phyloP scores from a whole-genome alignment of 2,113 vertebrate species.

The Epinephelus lanceolatus region DNA sequence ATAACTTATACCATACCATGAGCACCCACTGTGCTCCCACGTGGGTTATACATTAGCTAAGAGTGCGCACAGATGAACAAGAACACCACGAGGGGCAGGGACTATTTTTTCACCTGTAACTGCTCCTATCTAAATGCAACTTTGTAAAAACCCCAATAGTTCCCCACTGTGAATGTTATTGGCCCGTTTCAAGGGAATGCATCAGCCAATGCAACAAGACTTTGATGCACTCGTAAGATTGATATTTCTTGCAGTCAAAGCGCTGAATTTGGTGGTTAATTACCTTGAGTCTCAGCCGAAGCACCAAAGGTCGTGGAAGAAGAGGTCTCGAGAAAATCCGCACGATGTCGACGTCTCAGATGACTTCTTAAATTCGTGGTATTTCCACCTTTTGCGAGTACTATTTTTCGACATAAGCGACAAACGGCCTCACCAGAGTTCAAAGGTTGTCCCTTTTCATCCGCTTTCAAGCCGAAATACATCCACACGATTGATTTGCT shows the following conservation, averaged over 20 bases:
- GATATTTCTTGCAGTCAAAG: not conserved
- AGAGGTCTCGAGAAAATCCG: conserved; percentile 59
- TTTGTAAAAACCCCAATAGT: not conserved
- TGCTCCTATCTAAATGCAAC: not conserved
- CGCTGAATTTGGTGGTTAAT: not conserved
- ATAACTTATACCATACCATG: not conserved
- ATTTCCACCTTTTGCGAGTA: conserved; percentile 75
- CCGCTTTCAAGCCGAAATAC: conserved; percentile 76
- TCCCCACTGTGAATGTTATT: not conserved
- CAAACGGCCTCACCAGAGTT: conserved; percentile 67
- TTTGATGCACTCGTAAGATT: not conserved
- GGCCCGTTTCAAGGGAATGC: not conserved
- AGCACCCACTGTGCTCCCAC: not conserved
- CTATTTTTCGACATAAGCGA: conserved; percentile 74
- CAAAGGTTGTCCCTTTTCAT: conserved; percentile 68
- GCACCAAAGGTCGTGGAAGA: conserved; percentile 44
- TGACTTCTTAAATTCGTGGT: conserved; percentile 80
- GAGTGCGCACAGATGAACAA: not conserved
- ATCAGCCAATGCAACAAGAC: not conserved
- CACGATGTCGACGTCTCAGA: conserved; percentile 70
- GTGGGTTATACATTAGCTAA: no score
- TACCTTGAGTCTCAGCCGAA: conserved; percentile 61
- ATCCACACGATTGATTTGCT: conserved; percentile 75
- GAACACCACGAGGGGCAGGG: not conserved
- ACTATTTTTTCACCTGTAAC: not conserved